These are phyloP conservation scores for Diplodus puntazzo DNA, from an alignment of 2,797 vertebrate genomes.

Conservation along the genomic window DNA sequence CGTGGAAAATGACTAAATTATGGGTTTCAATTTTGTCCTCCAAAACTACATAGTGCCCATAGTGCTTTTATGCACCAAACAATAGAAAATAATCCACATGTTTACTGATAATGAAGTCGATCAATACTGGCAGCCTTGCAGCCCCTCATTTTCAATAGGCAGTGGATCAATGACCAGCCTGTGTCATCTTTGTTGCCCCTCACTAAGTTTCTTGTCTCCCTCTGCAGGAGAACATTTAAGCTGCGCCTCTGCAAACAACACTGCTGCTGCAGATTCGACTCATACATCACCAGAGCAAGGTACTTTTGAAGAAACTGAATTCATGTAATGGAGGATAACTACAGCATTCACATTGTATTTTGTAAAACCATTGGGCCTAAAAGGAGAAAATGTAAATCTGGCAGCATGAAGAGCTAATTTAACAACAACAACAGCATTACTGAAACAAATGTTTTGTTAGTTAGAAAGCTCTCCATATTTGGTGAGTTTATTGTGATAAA, in stretches of 20 bases:
- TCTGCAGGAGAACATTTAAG: slow-evolving; percentile 85
- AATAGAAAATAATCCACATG: background rate
- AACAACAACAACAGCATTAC: background rate
- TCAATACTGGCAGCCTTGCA: background rate
- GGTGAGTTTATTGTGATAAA: background rate
- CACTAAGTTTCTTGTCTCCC: slow-evolving; percentile 60
- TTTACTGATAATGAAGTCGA: background rate
- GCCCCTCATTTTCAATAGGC: background rate
- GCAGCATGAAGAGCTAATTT: background rate
- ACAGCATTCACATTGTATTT: background rate
- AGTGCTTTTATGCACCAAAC: background rate
- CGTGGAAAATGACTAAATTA: no score
- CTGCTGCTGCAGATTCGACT: slow-evolving; percentile 79
- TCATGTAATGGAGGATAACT: background rate
- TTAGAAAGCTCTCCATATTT: background rate
- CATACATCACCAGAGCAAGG: slow-evolving; percentile 85
- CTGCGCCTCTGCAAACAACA: slow-evolving; percentile 77
- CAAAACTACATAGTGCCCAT: no score
- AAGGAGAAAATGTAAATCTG: background rate
- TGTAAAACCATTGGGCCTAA: background rate
- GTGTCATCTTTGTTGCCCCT: background rate
- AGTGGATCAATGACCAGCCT: background rate
- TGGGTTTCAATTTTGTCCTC: no score
- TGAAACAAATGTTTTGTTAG: background rate
- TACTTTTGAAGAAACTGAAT: slow-evolving; percentile 59